These are phyloP conservation scores for Pseudococcus longispinus DNA, from an alignment of 2,888 invertebrate genomes.

Conservation along the genomic window DNA sequence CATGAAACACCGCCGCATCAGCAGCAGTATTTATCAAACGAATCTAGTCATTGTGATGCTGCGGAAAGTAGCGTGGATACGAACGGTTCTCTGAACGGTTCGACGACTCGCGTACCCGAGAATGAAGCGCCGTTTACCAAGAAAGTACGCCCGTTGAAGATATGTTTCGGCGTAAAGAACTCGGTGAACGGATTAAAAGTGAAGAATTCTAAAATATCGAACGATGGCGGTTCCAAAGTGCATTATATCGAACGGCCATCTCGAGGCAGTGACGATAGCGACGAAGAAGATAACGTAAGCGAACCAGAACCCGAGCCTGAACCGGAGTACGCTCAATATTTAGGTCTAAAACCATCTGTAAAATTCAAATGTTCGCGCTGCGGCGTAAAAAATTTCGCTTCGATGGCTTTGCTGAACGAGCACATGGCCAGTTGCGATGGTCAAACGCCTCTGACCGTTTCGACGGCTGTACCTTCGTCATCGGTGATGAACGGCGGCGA, in stretches of 20 bases:
- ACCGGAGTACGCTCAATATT: slow-evolving; percentile 70
- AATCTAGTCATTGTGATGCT: slow-evolving; percentile 9
- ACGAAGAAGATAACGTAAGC: neutral
- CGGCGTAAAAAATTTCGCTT: slow-evolving; percentile 72
- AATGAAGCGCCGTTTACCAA: neutral
- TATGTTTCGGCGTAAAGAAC: slow-evolving; percentile 13
- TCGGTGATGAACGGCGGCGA: slow-evolving; percentile 61
- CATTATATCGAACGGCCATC: neutral
- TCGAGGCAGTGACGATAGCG: neutral
- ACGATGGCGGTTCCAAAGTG: neutral
- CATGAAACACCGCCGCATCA: neutral
- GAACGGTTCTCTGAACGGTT: neutral
- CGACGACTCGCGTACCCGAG: neutral
- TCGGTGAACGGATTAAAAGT: neutral
- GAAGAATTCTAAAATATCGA: neutral
- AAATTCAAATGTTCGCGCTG: slow-evolving; percentile 80
- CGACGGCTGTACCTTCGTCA: slow-evolving; percentile 58
- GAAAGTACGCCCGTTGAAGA: slow-evolving; percentile 24
- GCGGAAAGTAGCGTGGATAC: neutral
- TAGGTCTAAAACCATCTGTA: slow-evolving; percentile 75
- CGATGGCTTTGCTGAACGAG: slow-evolving; percentile 72
- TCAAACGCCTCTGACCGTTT: neutral
- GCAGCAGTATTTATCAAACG: neutral
- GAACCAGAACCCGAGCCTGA: neutral
- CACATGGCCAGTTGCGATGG: slow-evolving; percentile 65